phyloP scores from a whole-genome alignment of 2,113 vertebrate genomes.

The Poicephalus gulielmi region DNA sequence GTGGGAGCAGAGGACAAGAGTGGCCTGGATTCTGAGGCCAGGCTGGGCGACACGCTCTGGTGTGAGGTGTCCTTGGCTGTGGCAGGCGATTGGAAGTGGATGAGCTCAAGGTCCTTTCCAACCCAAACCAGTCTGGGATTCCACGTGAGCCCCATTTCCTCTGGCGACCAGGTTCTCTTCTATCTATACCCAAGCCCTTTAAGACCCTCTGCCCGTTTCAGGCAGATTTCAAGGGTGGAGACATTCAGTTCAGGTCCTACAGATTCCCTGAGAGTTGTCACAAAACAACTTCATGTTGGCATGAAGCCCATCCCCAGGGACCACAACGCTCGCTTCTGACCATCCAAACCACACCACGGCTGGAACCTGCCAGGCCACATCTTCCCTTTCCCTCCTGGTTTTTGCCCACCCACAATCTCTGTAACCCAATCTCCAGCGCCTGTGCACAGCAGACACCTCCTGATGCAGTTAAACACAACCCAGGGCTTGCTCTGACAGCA shows the following conservation, averaged over 20 bases:
- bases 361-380: fast-evolving
- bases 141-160: background rate
- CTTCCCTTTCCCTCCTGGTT: background rate
- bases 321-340: fast-evolving
- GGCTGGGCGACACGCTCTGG: background rate
- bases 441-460: too few relatives aligned
- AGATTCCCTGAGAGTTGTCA: background rate
- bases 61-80: background rate
- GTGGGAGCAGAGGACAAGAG: background rate
- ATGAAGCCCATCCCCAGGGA: background rate
- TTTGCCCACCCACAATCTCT: fast-evolving
- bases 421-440: fast-evolving
- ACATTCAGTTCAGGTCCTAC: background rate
- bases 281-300: background rate
- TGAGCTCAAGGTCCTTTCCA: background rate
- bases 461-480: background rate
- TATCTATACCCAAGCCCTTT: background rate
- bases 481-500: fast-evolving
- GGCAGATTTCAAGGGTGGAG: background rate
- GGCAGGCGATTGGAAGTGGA: background rate
- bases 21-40: background rate
- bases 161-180: background rate
- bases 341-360: fast-evolving
- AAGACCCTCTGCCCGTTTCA: background rate
- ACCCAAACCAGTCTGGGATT: background rate